Evolutionary conservation across 2,888 invertebrate genomes (phyloP).

Genomic region (Pyrochroa serraticornis): DNA sequence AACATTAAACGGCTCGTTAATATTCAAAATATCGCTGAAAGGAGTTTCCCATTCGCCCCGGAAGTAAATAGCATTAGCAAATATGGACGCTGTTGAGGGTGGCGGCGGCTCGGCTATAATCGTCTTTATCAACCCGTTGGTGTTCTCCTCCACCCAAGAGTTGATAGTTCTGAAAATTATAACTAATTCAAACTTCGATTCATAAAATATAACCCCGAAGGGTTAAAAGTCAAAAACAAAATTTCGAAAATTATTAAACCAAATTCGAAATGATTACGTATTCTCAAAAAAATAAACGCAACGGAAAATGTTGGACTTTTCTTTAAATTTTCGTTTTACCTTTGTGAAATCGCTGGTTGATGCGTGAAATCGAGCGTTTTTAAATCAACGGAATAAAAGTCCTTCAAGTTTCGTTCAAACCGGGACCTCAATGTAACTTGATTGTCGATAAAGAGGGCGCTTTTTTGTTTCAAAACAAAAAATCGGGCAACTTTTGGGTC

Average conservation of each 20-base stretch:
- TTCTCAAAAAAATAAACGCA: background rate
- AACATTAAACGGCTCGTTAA: constrained; percentile 44
- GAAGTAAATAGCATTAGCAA: constrained; percentile 59
- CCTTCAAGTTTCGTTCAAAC: constrained; percentile 41
- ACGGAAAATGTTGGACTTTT: background rate
- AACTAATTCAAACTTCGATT: no score
- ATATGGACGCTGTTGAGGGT: constrained; percentile 49
- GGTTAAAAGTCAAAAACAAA: background rate
- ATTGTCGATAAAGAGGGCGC: constrained; percentile 48
- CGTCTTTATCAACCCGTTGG: constrained; percentile 53
- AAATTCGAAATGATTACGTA: no score
- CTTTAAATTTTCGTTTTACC: constrained; percentile 4
- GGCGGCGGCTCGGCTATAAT: constrained; percentile 51
- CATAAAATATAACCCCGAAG: no score
- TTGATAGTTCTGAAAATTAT: constrained; percentile 44
- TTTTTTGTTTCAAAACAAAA: constrained; percentile 47
- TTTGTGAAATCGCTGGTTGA: background rate
- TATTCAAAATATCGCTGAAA: constrained; percentile 53
- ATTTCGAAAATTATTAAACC: background rate
- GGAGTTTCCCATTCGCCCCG: constrained; percentile 58
- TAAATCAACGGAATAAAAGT: constrained; percentile 47
- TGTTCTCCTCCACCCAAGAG: constrained; percentile 50
- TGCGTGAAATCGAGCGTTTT: constrained; percentile 43
- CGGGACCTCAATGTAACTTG: constrained; percentile 39
- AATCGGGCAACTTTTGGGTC: constrained; percentile 29